Conservation (phyloP, 2,113 vertebrate genomes). For the Cheirogaleus medius region DNA sequence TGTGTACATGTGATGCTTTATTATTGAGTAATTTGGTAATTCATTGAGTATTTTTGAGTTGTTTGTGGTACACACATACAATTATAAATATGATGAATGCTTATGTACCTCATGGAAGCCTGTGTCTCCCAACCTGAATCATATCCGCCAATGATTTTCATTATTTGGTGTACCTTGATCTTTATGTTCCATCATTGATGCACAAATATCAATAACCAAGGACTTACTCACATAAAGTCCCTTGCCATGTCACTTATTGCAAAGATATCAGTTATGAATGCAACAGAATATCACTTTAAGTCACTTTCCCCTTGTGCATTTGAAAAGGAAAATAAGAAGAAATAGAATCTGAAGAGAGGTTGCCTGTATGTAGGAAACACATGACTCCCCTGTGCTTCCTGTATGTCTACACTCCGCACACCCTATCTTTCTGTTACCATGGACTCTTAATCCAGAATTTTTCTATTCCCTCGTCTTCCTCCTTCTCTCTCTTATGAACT, state of each 20-base stretch:
- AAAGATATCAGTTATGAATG: background rate
- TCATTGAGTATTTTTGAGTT: background rate
- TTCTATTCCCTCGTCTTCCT: background rate
- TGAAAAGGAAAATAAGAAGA: background rate
- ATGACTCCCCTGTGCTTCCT: background rate
- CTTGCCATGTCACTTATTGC: background rate
- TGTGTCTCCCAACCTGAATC: background rate
- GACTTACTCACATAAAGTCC: background rate
- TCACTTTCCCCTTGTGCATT: background rate
- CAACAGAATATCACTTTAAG: background rate
- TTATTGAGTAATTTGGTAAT: background rate
- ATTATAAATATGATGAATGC: background rate
- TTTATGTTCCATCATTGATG: background rate
- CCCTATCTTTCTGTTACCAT: accelerated
- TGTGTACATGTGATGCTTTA: background rate
- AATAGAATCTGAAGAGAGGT: background rate
- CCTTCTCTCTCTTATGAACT: background rate
- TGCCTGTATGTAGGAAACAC: accelerated
- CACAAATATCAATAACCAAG: background rate
- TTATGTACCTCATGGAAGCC: background rate
- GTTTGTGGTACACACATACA: background rate
- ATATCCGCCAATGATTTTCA: accelerated
- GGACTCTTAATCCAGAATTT: background rate
- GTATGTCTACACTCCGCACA: accelerated
- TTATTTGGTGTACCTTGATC: background rate